Percentiles rank a stretch among this genome's conserved stretches.
phyloP scores from a whole-genome alignment of 2,888 invertebrate species.

The Pristionchus arcanus region DNA sequence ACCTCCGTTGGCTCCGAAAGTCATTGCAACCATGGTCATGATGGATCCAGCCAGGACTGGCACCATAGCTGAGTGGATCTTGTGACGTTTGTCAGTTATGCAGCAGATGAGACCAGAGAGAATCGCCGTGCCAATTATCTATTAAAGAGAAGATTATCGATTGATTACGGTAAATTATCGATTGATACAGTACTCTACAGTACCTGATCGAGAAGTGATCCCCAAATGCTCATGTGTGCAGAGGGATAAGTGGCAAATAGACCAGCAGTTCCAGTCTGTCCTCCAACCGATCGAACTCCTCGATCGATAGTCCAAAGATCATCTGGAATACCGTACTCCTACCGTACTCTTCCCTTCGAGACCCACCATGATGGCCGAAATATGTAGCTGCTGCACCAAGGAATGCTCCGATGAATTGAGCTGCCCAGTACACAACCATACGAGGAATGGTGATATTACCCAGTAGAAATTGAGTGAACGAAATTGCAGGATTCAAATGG shows the following conservation, averaged over 20 bases:
- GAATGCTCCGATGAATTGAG: slow-evolving; percentile 77
- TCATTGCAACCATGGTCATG: slow-evolving; percentile 75
- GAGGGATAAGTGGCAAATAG: slow-evolving; percentile 83
- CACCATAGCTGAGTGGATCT: slow-evolving; percentile 71
- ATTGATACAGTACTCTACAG: slow-evolving; percentile 64
- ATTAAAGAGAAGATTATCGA: slow-evolving; percentile 29
- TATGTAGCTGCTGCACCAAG: slow-evolving; percentile 75
- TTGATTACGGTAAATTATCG: not conserved
- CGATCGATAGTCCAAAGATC: slow-evolving; percentile 79
- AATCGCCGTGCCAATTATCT: slow-evolving; percentile 78
- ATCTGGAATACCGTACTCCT: slow-evolving; percentile 62
- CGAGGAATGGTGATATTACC: slow-evolving; percentile 59
- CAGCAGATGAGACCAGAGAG: slow-evolving; percentile 73
- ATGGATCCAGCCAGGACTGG: slow-evolving; percentile 76
- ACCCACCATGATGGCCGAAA: slow-evolving; percentile 76
- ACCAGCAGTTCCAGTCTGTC: slow-evolving; percentile 81
- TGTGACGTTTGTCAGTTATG: slow-evolving; percentile 77
- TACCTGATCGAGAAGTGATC: slow-evolving; percentile 82
- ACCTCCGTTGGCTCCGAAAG: slow-evolving; percentile 83
- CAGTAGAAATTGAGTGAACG: slow-evolving; percentile 60
- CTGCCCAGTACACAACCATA: slow-evolving; percentile 67
- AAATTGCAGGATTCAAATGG: slow-evolving; percentile 70
- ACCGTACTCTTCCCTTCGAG: slow-evolving; percentile 28
- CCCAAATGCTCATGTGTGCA: slow-evolving; percentile 79
- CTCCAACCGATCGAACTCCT: slow-evolving; percentile 79